Evolutionary conservation across 2,113 vertebrate genomes (phyloP).

Genomic region (Pluvialis apricaria): DNA sequence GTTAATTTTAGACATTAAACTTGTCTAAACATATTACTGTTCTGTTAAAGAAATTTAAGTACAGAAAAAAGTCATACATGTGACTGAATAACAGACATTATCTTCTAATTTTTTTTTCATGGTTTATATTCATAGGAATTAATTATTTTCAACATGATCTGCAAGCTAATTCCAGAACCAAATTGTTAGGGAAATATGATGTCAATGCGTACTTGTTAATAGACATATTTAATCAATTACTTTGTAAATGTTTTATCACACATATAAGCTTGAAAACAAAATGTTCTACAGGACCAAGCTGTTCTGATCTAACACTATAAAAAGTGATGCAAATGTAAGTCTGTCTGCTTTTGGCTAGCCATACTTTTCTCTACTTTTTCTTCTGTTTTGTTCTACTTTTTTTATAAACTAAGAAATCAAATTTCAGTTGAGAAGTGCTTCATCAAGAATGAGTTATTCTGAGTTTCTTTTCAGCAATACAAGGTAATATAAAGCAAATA

Average conservation of each 20-base stretch:
- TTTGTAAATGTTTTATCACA: slow-evolving; percentile 31
- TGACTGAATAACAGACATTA: slow-evolving; percentile 36
- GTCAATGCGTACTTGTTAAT: slow-evolving; percentile 32
- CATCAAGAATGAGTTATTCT: background rate
- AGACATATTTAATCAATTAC: slow-evolving; percentile 60
- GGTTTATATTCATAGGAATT: slow-evolving; percentile 41
- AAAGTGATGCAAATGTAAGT: slow-evolving; percentile 35
- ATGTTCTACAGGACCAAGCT: slow-evolving; percentile 28
- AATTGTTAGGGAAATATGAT: slow-evolving; percentile 43
- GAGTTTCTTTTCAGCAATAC: background rate
- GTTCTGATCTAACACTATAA: slow-evolving; percentile 21
- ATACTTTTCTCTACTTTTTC: background rate
- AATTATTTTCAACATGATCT: slow-evolving; percentile 40
- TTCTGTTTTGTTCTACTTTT: background rate
- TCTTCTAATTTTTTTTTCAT: slow-evolving; percentile 9
- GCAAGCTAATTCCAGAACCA: slow-evolving; percentile 38
- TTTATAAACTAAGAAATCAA: slow-evolving; percentile 38
- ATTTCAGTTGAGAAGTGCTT: slow-evolving; percentile 14
- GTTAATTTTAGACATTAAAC: background rate
- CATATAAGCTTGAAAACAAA: slow-evolving; percentile 39
- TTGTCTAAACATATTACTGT: background rate
- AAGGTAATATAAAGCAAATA: slow-evolving; percentile 4
- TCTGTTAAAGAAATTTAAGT: slow-evolving; percentile 3
- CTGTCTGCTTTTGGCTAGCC: slow-evolving; percentile 1
- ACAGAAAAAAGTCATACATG: background rate